Conservation (phyloP, 2,797 vertebrate genomes). For the Gymnodraco acuticeps region DNA sequence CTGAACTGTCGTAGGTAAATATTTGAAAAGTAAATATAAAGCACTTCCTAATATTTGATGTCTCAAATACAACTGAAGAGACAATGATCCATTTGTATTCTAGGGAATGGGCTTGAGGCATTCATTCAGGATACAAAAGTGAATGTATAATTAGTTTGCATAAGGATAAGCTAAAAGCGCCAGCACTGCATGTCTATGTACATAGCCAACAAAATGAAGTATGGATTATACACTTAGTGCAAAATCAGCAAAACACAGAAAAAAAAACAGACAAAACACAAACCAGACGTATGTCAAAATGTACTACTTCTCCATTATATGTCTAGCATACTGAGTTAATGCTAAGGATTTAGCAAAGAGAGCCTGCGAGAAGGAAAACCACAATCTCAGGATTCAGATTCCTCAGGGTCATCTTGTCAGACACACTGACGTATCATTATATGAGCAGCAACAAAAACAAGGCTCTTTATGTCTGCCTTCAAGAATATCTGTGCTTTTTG, state of each 20-base stretch:
- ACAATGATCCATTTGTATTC: constrained; percentile 37
- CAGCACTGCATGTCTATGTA: neutral
- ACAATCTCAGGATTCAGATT: constrained; percentile 18
- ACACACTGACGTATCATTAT: constrained; percentile 23
- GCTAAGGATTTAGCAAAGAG: neutral
- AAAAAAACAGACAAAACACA: neutral
- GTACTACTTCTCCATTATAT: constrained; percentile 13
- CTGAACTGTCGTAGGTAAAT: constrained; percentile 39
- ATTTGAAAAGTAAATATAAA: constrained; percentile 48
- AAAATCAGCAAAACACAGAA: neutral
- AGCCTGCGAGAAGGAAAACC: neutral
- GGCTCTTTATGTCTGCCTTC: constrained; percentile 14
- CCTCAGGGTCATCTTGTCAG: constrained; percentile 28
- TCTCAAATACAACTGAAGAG: constrained; percentile 20
- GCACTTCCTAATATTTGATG: constrained; percentile 36
- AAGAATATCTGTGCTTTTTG: constrained; percentile 33
- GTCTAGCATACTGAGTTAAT: constrained; percentile 15
- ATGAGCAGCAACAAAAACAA: constrained; percentile 29
- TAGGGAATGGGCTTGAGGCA: constrained; percentile 14
- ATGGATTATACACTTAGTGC: neutral
- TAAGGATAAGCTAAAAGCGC: constrained; percentile 29
- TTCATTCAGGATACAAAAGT: constrained; percentile 28
- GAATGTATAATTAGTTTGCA: constrained; percentile 28
- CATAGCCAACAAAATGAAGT: neutral
- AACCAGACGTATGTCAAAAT: neutral